Evolutionary conservation across 2,888 invertebrate species (phyloP).

Genomic region (Phorcus lineatus): DNA sequence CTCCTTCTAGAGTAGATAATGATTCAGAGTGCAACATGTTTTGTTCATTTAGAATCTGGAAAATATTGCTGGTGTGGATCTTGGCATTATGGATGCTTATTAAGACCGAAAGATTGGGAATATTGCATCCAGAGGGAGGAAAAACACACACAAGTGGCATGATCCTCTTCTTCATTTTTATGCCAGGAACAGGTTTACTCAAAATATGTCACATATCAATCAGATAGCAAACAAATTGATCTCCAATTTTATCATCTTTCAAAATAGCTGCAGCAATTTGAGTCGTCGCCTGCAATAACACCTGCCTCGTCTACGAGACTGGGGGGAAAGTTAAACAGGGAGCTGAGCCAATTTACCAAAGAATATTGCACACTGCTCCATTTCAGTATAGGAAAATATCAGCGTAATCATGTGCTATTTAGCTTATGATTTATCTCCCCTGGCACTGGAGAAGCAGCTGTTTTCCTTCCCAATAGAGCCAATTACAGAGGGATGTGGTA

Average conservation of each 20-base stretch:
- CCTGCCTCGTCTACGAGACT: background rate
- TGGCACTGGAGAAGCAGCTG: slow-evolving; percentile 1
- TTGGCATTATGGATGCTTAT: too few relatives aligned
- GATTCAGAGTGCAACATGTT: too few relatives aligned
- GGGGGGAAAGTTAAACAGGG: background rate
- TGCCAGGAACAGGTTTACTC: background rate
- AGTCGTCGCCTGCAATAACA: background rate
- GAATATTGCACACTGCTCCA: slow-evolving; percentile 9
- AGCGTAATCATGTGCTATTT: slow-evolving; percentile 2
- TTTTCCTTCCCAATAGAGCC: slow-evolving; percentile 13
- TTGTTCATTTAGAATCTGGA: too few relatives aligned
- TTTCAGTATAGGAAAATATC: slow-evolving; percentile 15
- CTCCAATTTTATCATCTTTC: background rate
- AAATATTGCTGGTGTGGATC: too few relatives aligned
- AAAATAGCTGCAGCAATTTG: background rate
- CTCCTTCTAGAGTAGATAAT: too few relatives aligned
- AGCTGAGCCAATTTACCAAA: slow-evolving; percentile 1
- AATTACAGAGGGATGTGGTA: background rate
- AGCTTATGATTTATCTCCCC: slow-evolving; percentile 15
- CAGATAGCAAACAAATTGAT: background rate
- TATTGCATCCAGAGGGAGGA: too few relatives aligned
- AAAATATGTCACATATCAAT: background rate
- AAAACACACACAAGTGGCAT: too few relatives aligned
- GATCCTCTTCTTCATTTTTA: background rate
- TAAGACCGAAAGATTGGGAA: too few relatives aligned